These are phyloP conservation scores for Menidia beryllina DNA, from an alignment of 2,113 vertebrate genomes.

Conservation along the genomic window DNA sequence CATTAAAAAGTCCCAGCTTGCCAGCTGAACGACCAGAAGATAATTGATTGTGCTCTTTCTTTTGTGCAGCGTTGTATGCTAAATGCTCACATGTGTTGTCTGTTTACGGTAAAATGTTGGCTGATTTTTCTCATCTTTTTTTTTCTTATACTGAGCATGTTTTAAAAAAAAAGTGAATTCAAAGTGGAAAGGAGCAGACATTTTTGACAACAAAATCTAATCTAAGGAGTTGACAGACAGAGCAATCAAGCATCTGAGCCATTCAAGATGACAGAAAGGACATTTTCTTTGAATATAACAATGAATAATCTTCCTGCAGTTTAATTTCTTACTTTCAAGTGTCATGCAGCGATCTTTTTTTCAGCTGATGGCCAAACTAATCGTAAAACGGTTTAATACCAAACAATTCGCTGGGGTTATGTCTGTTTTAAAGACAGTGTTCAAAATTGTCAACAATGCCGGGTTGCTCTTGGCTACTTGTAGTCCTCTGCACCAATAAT, in stretches of 20 bases:
- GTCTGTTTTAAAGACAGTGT: no score
- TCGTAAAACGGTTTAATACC: constrained; percentile 57
- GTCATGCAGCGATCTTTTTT: constrained; percentile 43
- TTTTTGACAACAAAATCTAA: constrained; percentile 26
- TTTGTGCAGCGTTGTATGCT: background rate
- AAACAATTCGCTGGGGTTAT: no score
- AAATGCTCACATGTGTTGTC: background rate
- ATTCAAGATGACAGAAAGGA: constrained; percentile 59
- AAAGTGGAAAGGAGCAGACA: background rate
- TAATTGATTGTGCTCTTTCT: constrained; percentile 23
- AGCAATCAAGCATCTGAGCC: constrained; percentile 44
- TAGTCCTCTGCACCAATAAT: no score
- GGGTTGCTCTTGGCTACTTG: no score
- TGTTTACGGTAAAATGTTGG: background rate
- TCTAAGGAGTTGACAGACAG: constrained; percentile 41
- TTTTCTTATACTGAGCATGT: background rate
- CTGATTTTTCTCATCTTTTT: background rate
- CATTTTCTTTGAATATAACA: constrained; percentile 59
- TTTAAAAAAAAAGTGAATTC: constrained; percentile 19
- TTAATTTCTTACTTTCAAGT: constrained; percentile 53
- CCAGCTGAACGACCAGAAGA: constrained; percentile 22
- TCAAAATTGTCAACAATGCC: constrained; percentile 47
- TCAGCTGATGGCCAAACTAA: constrained; percentile 59
- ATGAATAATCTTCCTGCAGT: constrained; percentile 43
- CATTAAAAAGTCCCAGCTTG: background rate